Evolutionary conservation across 2,888 invertebrate genomes (phyloP), one percentile per base, ranked within the genome.

Genomic region (Acanthoscelides obtectus): DNA sequence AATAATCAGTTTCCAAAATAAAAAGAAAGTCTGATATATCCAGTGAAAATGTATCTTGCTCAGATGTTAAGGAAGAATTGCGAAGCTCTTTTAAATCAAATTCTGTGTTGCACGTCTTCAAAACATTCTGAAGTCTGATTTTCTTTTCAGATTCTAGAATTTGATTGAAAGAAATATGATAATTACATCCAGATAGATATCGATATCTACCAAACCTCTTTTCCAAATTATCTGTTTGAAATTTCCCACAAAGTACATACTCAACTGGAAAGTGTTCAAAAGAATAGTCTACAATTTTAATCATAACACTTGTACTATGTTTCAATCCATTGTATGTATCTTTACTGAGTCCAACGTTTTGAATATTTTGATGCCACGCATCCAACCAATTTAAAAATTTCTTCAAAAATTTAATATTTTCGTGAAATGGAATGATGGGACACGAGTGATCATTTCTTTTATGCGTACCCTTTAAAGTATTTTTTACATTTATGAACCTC

Each of bases 401-500:
- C 19, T 70, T 69, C 64, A 71, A 72, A 22, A 67, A 67, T 6
- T 21, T 20, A 22, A 67, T 19, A 17, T 67, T 67, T 17, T 19
- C 67, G 8, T 25, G 22, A 17, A 17, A 19, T 67, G 67, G 21
- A 12, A 22, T 67, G 17, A 73, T 69, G 19, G 72, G 73, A 21
- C 27, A 64, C 64, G 63, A 68, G 45, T 27, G 69, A 25, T 71
- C n/a, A 68, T 75, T 75, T 66, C 72, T 63, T 72, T 75, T 75
- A 20, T 71, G 20, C 17, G 25, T 68, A n/a, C 73, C 74, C 70
- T 75, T 75, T n/a, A 74, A 22, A 25, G 25, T 64, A 66, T 69
- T 68, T 67, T 22, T 74, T 19, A 64, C 74, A 69, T 75, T 75
- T 20, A 75, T 71, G 64, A 75, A 72, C 69, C 74, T 72, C 75